Evolutionary conservation across 2,888 invertebrate species (phyloP).

Genomic region (Diarsia dahlii): DNA sequence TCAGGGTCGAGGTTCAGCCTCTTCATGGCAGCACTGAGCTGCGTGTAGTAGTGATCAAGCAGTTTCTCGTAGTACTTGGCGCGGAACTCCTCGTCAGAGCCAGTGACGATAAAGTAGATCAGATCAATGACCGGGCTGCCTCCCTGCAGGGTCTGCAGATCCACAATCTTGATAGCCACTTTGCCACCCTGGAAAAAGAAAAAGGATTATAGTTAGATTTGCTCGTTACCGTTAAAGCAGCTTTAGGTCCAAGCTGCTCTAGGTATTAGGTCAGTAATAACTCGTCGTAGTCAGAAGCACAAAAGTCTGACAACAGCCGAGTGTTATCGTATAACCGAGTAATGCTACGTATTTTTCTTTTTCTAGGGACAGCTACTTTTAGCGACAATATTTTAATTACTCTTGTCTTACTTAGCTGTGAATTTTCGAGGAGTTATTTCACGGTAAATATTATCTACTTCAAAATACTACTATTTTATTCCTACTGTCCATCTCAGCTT

Average conservation of each 20-base stretch:
- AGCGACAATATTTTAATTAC: no score
- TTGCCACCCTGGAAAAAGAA: constrained; percentile 54
- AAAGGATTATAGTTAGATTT: neutral
- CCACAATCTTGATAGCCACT: constrained; percentile 74
- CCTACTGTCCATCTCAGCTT: no score
- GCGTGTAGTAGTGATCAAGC: constrained; percentile 71
- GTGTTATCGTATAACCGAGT: neutral
- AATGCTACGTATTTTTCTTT: no score
- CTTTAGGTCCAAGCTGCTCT: no score
- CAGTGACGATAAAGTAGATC: constrained; percentile 79
- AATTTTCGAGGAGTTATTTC: no score
- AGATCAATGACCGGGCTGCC: constrained; percentile 77
- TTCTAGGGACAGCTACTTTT: no score
- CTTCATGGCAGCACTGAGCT: constrained; percentile 70
- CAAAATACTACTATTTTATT: no score
- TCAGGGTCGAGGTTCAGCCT: constrained; percentile 72
- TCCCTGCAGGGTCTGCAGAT: constrained; percentile 79
- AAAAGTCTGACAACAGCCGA: neutral
- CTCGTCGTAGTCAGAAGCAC: neutral
- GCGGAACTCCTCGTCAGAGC: constrained; percentile 79
- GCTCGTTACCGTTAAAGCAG: no score
- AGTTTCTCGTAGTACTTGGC: constrained; percentile 67
- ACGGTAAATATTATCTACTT: no score
- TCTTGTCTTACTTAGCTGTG: no score
- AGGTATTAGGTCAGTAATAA: no score